These are phyloP conservation scores for Pachydiplax longipennis DNA, from an alignment of 2,888 invertebrate species.

Conservation along the genomic window DNA sequence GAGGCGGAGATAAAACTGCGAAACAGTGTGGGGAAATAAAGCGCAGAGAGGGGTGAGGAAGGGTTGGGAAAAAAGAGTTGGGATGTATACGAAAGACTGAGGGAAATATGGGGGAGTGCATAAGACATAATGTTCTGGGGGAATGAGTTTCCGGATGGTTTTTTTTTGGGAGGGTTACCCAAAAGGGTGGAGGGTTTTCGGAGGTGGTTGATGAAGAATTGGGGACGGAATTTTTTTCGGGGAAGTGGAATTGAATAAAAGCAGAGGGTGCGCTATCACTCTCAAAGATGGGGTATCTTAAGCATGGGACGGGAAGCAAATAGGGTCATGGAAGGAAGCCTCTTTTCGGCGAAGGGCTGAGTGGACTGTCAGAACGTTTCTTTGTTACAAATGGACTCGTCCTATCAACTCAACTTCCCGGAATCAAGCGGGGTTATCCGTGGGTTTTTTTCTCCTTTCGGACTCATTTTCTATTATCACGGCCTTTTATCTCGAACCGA, in stretches of 20 bases:
- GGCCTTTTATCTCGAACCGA: no score
- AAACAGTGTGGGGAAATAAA: background rate
- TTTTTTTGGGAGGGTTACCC: no score
- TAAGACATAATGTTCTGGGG: no score
- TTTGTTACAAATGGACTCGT: background rate
- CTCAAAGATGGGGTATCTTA: background rate
- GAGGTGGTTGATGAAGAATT: background rate
- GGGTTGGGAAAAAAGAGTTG: background rate
- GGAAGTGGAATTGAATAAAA: background rate
- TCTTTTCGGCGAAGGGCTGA: background rate
- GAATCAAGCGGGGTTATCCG: no score
- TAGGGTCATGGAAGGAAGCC: background rate
- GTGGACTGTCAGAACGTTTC: background rate
- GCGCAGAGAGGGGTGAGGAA: background rate
- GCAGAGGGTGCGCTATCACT: background rate
- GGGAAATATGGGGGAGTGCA: no score
- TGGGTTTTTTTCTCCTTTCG: no score
- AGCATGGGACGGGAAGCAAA: background rate
- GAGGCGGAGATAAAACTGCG: background rate
- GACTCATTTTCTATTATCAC: no score
- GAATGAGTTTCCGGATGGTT: no score
- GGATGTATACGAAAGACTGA: no score
- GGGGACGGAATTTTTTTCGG: background rate
- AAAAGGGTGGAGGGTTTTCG: no score
- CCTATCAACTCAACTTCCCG: no score